phyloP scores from a whole-genome alignment of 2,113 vertebrate species.

The Vidua chalybeata region DNA sequence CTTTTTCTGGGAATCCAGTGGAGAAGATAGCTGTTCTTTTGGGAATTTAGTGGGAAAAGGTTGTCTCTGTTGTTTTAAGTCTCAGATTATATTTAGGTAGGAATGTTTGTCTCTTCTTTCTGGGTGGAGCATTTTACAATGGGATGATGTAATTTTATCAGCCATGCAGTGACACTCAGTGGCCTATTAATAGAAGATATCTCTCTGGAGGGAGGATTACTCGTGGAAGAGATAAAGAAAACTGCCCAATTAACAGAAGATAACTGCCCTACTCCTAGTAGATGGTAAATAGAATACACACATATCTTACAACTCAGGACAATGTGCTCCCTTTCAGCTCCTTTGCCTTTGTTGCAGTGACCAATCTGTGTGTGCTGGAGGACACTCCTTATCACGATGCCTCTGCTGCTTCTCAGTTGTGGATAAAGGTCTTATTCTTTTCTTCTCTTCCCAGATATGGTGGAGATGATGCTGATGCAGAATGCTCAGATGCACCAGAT shows the following conservation, averaged over 20 bases:
- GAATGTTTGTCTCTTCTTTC: background rate
- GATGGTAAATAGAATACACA: background rate
- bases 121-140: background rate
- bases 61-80: background rate
- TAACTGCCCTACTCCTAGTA: background rate
- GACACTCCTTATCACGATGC: background rate
- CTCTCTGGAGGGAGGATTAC: background rate
- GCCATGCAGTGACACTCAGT: background rate
- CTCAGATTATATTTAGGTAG: background rate
- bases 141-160: background rate
- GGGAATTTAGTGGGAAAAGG: background rate
- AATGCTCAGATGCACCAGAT: conserved; percentile 90
- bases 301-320: background rate
- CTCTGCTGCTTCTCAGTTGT: background rate
- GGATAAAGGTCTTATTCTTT: background rate
- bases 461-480: conserved; percentile 90
- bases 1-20: background rate
- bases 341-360: background rate
- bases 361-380: background rate
- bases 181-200: background rate
- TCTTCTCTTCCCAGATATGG: conserved; percentile 75
- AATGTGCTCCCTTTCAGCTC: background rate
- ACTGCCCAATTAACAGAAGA: background rate
- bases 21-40: background rate
- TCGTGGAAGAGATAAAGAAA: background rate